Evolutionary conservation across 2,888 invertebrate species (phyloP), one percentile per base, ranked within the genome.

Genomic region (Euplexia lucipara): DNA sequence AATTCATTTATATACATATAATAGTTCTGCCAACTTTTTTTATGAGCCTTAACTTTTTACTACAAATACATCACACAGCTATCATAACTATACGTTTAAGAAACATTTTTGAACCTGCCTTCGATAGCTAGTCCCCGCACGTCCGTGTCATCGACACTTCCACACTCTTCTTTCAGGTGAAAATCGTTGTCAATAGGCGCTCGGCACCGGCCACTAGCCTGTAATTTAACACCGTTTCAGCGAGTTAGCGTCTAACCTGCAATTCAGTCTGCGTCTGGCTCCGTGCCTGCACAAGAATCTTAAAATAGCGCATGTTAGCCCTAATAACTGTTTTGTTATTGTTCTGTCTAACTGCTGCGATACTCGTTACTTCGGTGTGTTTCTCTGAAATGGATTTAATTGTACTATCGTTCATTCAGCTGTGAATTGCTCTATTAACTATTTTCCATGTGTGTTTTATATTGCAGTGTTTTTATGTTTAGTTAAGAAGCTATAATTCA

Each of bases 171-270:
- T 71, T 66, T 52, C 54, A 69, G 39, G 62, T 53, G 57, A 49
- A 49, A 74, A 64, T 61, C 12, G 63, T 75, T 52, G 67, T 72
- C 66, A 65, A 70, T 65, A 61, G 66, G 41, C 75, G 44, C 70
- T 67, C 48, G 12, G 16, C 71, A 44, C 72, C 48, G 14, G 16
- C 0, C 73, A 51, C 70, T 35, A 22, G 57, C 32, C 77, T 75
- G 75, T 79, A 77, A 82, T 82, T 76, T 69, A 75, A 74, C 71
- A 66, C 76, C 63, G 58, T 67, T 72, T 67, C 41, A 69, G 65
- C 52, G 70, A 78, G 73, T 75, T 79, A 63, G 47, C 68, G 64
- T 66, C 60, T 74, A 73, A 72, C 81, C 80, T 83, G 82, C 82
- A 81, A 84, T 80, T 76, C 70, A 76, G 73, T 66, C 60, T 63